Base-by-base conservation (phyloP, 2,888 invertebrate genomes). In the Ochropleura leucogaster region DNA sequence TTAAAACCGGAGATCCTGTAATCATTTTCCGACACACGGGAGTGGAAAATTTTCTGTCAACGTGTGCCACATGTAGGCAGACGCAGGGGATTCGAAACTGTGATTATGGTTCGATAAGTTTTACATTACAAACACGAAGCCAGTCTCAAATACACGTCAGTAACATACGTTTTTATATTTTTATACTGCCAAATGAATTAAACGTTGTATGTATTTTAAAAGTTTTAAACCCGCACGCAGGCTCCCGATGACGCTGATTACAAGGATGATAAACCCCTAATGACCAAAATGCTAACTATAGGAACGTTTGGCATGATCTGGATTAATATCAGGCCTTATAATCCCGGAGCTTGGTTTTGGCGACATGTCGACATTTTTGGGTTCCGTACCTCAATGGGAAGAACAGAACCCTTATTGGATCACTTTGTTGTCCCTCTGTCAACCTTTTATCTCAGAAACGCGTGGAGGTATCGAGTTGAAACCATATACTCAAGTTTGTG, bases 41-140 rank as follows among this genome's bases (percentile, higher is more conserved):
- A 71, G 63, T 14, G 72, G 63, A 76, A 76, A 71, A 76, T 20
- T 16, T n/a, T 16, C 44, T 42, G 20, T 55, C 8, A 55, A 79
- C 72, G 79, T 57, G 79, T 51, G 20, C 44, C 47, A 4, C 63
- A 62, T 63, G 79, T 76, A 30, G 20, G n/a, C 14, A 14, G 18
- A 49, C 49, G 30, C 79, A 76, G 14, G 49, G 6, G 55, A 8
- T 8, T 79, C 49, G 16, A 55, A 62, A 14, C 40, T 47, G 2
- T n/a, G 47, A 49, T 9, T n/a, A n/a, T 51, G 18, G 8, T 9
- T 10, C 8, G 8, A 63, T 47, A 47, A 18, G 46, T 60, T 20
- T 53, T 74, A 4, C 47, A 40, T 53, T 74, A 4, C 47, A 71
- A 46, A 71, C 18, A 44, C 14, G 0, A 49, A 51, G 18, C 8